Evolutionary conservation across 2,113 vertebrate genomes (phyloP), one percentile per base, ranked within the genome.

Genomic region (Pionites leucogaster): DNA sequence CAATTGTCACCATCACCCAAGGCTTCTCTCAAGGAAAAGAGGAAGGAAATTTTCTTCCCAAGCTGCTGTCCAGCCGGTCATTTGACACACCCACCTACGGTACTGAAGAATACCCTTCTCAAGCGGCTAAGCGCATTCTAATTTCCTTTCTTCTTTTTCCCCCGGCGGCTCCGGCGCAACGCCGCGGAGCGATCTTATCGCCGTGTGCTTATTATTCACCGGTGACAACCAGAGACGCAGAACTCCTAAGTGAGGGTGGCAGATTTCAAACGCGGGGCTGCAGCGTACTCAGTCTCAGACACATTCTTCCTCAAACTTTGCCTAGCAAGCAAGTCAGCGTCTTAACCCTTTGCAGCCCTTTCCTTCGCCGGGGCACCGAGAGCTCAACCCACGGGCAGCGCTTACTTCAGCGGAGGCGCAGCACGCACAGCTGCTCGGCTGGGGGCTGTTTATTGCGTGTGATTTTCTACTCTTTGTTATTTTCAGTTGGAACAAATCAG

Each of bases 271-370:
- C 88, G 83, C 64, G 87, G 71, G 64, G 93, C 96, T 95, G 77
- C 80, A 4, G 83, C 87, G 77, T 92, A 86, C 92, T 91, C 74
- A 71, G 92, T 68, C 70, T 10, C 28, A 94, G 94, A 82, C 93
- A 24, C 50, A 41, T 14, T 86, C 88, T 70, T 69, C 82, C 91
- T 96, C 86, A 63, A 94, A 97, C 88, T 96, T 95, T 81, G 88
- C 85, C 71, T 97, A 55, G 67, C 89, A 24, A 27, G 93, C 94
- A 87, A 97, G 95, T 91, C 93, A 69, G 77, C 52, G 60, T 60
- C 37, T 98, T 98, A 98, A 98, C 98, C 93, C 98, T 97, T 94
- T 95, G 84, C 42, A 92, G 78, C 67, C 96, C 74, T 60, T 63
- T 42, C 63, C 52, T 25, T 65, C 19, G 0, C 39, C 35, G 5